Base-by-base conservation (phyloP, 2,113 vertebrate species). In the Amblyopsis rosae region DNA sequence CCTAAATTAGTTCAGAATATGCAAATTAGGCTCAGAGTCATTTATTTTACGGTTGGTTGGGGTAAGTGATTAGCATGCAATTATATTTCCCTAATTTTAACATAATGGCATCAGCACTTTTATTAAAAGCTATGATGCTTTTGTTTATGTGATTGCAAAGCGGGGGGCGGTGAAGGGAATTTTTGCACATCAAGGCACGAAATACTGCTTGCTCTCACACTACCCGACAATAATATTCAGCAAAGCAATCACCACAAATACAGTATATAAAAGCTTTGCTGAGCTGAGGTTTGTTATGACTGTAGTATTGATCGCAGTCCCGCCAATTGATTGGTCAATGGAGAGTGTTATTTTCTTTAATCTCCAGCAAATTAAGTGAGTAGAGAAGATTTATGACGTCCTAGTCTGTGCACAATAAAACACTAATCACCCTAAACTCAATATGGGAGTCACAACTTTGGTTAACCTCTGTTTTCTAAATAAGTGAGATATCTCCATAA, bases 1-100 rank as follows among this genome's bases (percentile, higher is more conserved):
- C 96, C 94, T 95, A 98, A 98, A 96, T 96, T 95, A 93, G 97
- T 95, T 94, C 96, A 96, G 96, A 98, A 98, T 97, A 98, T 98
- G 96, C 96, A 96, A 76, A 82, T 91, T 67, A 65, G 89, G 90
- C 88, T 90, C 82, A 76, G 32, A 68, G 58, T 82, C 32, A 90
- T 90, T 90, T 91, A 89, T 81, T 73, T 64, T 59, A 74, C 68
- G 77, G 41, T 81, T 81, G 84, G 70, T 91, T 93, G 86, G 94
- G 96, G 95, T 98, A 97, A 98, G 96, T 97, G 75, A 80, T 69
- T 65, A 73, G 77, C 84, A 90, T 86, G 79, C 80, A 69, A 68
- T 73, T 69, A 65, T 91, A 92, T 90, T 89, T 89, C 82, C 86
- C 74, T 91, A 90, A 85, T 91, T 87, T 85, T 57, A 15, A 75